phyloP scores from a whole-genome alignment of 64 coral and sea anemone genomes.

The Stichodactyla mertensii region DNA sequence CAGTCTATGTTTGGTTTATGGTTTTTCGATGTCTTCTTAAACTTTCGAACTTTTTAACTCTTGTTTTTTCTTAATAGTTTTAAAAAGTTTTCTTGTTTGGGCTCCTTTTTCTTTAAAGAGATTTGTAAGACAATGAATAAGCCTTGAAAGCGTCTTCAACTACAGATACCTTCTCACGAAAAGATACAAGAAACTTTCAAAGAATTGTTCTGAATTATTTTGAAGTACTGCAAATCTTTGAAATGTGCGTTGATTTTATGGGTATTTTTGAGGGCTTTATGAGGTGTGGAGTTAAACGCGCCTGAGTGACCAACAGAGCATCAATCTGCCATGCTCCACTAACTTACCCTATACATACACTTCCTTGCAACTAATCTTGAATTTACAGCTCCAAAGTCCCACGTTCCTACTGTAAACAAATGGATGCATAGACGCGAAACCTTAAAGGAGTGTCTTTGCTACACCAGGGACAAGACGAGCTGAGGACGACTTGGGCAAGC shows the following conservation, averaged over 20 bases:
- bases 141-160: not conserved
- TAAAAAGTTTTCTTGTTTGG: no score
- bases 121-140: not conserved
- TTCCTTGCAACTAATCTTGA: not conserved
- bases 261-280: no score
- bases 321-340: not conserved
- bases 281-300: not conserved
- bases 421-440: constrained; percentile 10
- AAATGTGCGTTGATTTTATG: no score
- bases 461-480: not conserved
- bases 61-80: no score
- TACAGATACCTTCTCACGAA: not conserved
- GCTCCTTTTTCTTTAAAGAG: not conserved
- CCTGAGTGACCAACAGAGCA: not conserved
- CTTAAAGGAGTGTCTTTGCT: not conserved
- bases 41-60: no score
- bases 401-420: not conserved
- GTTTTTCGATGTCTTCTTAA: no score
- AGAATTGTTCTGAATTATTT: not conserved
- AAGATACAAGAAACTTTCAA: not conserved
- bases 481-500: no score
- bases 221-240: no score
- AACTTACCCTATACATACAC: not conserved
- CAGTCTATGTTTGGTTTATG: no score
- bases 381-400: not conserved